Percentiles rank a stretch among this genome's conserved stretches.
These are phyloP conservation scores for Carlito syrichta DNA, from an alignment of 2,113 vertebrate species.

Conservation along the genomic window DNA sequence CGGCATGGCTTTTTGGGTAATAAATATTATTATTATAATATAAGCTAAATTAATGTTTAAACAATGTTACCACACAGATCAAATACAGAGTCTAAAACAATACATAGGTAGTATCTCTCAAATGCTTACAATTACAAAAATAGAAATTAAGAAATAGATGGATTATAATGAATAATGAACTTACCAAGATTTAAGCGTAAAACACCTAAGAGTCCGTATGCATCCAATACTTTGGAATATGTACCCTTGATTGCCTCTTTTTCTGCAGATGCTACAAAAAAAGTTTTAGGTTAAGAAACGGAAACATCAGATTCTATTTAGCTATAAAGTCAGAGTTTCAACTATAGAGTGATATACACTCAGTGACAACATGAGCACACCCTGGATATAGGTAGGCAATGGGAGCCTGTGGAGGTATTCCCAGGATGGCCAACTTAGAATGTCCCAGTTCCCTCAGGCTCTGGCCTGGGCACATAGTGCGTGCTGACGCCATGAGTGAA, in stretches of 20 bases:
- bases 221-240: constrained; percentile 95
- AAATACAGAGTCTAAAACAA: neutral
- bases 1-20: neutral
- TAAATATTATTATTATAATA: neutral
- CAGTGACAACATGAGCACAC: too few relatives aligned
- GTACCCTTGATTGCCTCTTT: constrained; percentile 94
- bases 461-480: too few relatives aligned
- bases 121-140: constrained; percentile 20
- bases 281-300: neutral
- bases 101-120: neutral
- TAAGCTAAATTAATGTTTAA: neutral
- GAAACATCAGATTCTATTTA: constrained; percentile 7
- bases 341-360: too few relatives aligned
- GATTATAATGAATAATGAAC: constrained; percentile 56
- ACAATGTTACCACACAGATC: neutral
- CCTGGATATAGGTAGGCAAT: too few relatives aligned
- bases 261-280: constrained; percentile 88
- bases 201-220: constrained; percentile 96
- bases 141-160: neutral
- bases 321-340: neutral
- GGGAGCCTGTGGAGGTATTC: too few relatives aligned
- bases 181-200: constrained; percentile 96
- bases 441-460: too few relatives aligned
- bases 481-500: too few relatives aligned
- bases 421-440: too few relatives aligned